Evolutionary conservation across 2,888 invertebrate species (phyloP).

Genomic region (Scrobipalpa atriplicella): DNA sequence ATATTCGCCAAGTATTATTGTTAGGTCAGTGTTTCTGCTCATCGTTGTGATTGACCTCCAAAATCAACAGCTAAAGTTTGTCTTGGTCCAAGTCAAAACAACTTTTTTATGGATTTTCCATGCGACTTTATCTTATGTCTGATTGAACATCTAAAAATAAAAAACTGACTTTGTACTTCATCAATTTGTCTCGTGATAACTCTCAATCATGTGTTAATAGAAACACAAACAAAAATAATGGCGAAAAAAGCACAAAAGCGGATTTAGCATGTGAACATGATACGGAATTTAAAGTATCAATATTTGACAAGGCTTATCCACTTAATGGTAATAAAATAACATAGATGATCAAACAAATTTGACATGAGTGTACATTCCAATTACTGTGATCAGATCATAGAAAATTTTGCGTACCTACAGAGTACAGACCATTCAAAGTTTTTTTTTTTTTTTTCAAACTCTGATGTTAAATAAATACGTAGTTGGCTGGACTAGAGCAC

Average conservation of each 20-base stretch:
- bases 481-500: too few relatives aligned
- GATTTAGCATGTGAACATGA: slow-evolving; percentile 73
- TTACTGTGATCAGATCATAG: neutral
- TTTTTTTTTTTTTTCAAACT: too few relatives aligned
- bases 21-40: neutral
- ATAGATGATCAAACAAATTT: neutral
- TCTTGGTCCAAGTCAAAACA: slow-evolving; percentile 42
- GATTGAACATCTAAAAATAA: slow-evolving; percentile 68
- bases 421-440: too few relatives aligned
- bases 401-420: too few relatives aligned
- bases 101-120: slow-evolving; percentile 60
- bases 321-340: neutral
- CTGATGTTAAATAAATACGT: too few relatives aligned
- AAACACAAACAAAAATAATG: slow-evolving; percentile 70
- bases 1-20: neutral
- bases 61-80: neutral
- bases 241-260: slow-evolving; percentile 66
- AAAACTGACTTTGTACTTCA: slow-evolving; percentile 71
- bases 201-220: slow-evolving; percentile 79
- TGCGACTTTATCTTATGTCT: slow-evolving; percentile 44
- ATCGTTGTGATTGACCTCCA: slow-evolving; percentile 12
- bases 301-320: slow-evolving; percentile 58
- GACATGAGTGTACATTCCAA: neutral
- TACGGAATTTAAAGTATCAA: slow-evolving; percentile 67
- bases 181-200: slow-evolving; percentile 74